These are phyloP conservation scores for Bellardia bayeri DNA, from an alignment of 2,888 invertebrate species.

Conservation along the genomic window DNA sequence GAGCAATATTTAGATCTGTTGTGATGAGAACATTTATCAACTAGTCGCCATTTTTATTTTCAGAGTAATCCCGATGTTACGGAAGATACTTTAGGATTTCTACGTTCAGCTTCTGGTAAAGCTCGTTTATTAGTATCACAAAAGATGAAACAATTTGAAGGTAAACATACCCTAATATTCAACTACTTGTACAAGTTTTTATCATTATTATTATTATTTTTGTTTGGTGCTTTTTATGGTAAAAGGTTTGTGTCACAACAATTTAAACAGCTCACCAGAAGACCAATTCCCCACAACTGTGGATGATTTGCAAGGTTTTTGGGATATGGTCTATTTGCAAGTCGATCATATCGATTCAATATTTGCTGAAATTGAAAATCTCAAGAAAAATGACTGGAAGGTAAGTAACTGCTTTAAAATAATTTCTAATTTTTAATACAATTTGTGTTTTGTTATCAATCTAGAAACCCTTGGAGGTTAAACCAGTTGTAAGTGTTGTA, in stretches of 20 bases:
- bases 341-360: slow-evolving; percentile 93
- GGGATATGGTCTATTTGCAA: slow-evolving; percentile 98
- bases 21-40: too few species aligned
- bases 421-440: neutral
- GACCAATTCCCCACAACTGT: slow-evolving; percentile 95
- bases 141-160: slow-evolving; percentile 98
- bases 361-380: slow-evolving; percentile 88
- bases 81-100: slow-evolving; percentile 92
- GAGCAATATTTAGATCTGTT: too few species aligned
- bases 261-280: slow-evolving; percentile 88
- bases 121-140: slow-evolving; percentile 94
- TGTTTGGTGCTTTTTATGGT: slow-evolving; percentile 53
- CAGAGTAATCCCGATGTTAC: slow-evolving; percentile 85
- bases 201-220: neutral
- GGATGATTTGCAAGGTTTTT: slow-evolving; percentile 97
- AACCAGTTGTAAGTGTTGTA: slow-evolving; percentile 60
- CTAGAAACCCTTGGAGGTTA: slow-evolving; percentile 75
- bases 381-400: slow-evolving; percentile 89
- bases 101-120: slow-evolving; percentile 95
- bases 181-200: neutral
- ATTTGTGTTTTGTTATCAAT: slow-evolving; percentile 43
- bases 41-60: neutral
- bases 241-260: slow-evolving; percentile 88
- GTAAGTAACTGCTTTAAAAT: slow-evolving; percentile 69
- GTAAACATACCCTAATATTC: slow-evolving; percentile 81